Evolutionary conservation across 2,797 vertebrate genomes (phyloP), one percentile per base, ranked within the genome.

Genomic region (Bothrops alternatus): DNA sequence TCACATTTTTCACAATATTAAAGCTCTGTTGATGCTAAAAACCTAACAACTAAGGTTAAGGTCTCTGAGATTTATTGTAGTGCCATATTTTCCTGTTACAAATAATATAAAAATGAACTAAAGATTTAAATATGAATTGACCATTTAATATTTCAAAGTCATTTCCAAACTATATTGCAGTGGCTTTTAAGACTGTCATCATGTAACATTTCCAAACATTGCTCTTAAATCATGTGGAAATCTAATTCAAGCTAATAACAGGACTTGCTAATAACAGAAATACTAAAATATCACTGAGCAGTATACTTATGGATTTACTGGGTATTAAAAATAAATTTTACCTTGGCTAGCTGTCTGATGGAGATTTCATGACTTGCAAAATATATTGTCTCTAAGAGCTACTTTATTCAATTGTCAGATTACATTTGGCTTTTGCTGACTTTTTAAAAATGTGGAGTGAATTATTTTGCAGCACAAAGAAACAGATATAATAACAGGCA

Each of bases 101-200:
- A 37, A 32, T 2, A 3, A 60, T 91, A 86, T 55, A 91, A 91
- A 50, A 57, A 65, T n/a, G 28, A 90, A 82, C 65, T 20, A 10
- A 50, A 2, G 2, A 56, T 90, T 56, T 73, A 56, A 69, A 73
- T 37, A 50, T 37, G 82, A 73, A 90, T 50, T 90, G 56, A 91
- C 82, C 58, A 65, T 65, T 61, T 91, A 86, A 91, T 13, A 91
- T 63, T 91, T 86, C 53, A 60, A 63, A 82, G 23, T 14, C 69
- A 90, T 82, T 57, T 57, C 23, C n/a, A 90, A 16, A 91, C 32
- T 91, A 87, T 65, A 91, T 91, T 91, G 28, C 61, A 55, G 18
- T 86, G 58, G 47, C 90, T 86, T 86, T 91, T 90, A 86, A 37
- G 58, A 86, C 32, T 58, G 63, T 55, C 8, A 23, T 73, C 32